Conservation (phyloP, 1,140 invertebrate species). For the Drosophila virilis region DNA sequence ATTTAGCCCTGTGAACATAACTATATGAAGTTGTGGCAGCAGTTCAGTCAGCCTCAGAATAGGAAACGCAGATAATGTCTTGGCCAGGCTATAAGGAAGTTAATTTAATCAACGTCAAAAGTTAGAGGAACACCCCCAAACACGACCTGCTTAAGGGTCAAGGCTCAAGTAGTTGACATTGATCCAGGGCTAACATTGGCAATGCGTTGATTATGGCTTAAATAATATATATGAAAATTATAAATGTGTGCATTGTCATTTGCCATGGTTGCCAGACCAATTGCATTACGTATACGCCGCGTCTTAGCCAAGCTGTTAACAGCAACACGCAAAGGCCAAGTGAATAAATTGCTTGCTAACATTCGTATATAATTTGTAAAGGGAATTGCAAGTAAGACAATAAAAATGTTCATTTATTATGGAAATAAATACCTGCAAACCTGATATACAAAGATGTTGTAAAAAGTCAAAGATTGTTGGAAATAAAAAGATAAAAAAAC, state of each 20-base stretch:
- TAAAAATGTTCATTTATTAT: neutral
- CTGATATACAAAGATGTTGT: neutral
- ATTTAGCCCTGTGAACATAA: too few relatives aligned
- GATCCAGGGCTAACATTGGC: neutral
- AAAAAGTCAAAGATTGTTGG: too few relatives aligned
- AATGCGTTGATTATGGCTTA: slow-evolving; percentile 39
- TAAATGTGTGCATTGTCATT: slow-evolving; percentile 6
- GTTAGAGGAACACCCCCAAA: slow-evolving; percentile 5
- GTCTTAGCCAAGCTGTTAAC: neutral
- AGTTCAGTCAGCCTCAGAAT: neutral
- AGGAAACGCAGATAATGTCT: neutral
- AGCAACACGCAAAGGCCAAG: neutral
- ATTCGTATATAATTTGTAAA: neutral
- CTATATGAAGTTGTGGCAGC: too few relatives aligned
- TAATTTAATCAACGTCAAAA: neutral
- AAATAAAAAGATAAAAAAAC: too few relatives aligned
- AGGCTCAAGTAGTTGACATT: slow-evolving; percentile 23
- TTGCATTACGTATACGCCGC: slow-evolving; percentile 1
- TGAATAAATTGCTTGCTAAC: neutral
- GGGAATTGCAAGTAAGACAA: neutral
- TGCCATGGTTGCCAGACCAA: neutral
- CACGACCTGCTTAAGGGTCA: slow-evolving; percentile 18
- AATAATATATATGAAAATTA: slow-evolving; percentile 52
- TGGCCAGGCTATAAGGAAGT: neutral
- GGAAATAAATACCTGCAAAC: neutral